phyloP scores from a whole-genome alignment of 2,888 invertebrate species.

The Saturnia pavonia region DNA sequence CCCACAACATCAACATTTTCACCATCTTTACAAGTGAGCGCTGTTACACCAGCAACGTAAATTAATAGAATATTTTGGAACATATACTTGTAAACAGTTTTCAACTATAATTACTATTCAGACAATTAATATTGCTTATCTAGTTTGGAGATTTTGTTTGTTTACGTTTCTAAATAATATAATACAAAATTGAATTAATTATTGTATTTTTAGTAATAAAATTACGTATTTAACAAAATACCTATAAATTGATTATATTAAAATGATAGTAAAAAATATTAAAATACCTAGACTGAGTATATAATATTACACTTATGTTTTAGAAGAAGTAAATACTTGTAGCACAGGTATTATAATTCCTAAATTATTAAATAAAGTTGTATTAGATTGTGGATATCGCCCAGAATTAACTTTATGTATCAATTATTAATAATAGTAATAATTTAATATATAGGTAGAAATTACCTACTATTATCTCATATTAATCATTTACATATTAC shows the following conservation, averaged over 20 bases:
- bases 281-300: too few species aligned
- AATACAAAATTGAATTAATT: background rate
- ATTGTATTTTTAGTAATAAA: background rate
- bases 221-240: too few species aligned
- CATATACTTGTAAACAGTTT: background rate
- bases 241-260: background rate
- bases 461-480: background rate
- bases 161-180: too few species aligned
- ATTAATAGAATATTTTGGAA: background rate
- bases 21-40: conserved; percentile 41
- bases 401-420: too few species aligned
- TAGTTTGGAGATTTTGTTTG: background rate
- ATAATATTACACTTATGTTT: too few species aligned
- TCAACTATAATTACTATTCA: background rate
- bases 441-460: background rate
- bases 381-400: too few species aligned
- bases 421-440: background rate
- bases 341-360: too few species aligned
- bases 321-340: too few species aligned
- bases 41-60: conserved; percentile 49
- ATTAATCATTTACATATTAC: background rate
- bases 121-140: background rate
- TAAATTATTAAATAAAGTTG: too few species aligned
- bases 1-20: conserved; percentile 13
- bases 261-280: too few species aligned